Base-by-base conservation (phyloP, 2,888 invertebrate genomes). In the Phymatocera aterrima region DNA sequence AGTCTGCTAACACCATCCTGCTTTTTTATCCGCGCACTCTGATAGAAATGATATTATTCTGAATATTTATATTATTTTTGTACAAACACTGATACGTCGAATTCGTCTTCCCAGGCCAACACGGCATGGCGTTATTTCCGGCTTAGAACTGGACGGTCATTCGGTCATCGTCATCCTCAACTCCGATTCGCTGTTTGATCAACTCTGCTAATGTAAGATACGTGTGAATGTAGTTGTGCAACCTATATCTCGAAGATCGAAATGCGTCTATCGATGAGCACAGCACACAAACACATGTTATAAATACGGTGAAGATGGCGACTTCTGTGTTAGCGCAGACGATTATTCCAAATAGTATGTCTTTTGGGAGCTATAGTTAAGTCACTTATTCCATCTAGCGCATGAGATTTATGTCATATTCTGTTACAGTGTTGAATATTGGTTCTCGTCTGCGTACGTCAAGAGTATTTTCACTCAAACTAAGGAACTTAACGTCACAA, bases 1-100 rank as follows among this genome's bases (percentile, higher is more conserved):
- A 95, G 94, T 99, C 99, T 88, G 99, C 99, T 94, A 99, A 96
- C 91, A 99, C 99, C 99, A 99, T 99, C 91, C 93, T 95, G 90
- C 77, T 48, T 34, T 60, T 77, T 80, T 60, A 72, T 78, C 75
- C 70, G 15, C 21, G 46, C 61, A 61, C 74, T 78, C 34, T 18
- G 34, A 6, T 34, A 31, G 40, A 40, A 54, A 57, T 3, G 18
- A n/a, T 60, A 78, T 40, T 60, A 60, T 46, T 54, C 18, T 68
- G 34, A 54, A 77, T 78, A 65, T 77, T 48, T 37, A 24, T 46
- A 79, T 51, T 61, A 60, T 75, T 75, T 75, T 79, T 48, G 46
- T 46, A 61, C 77, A 79, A 78, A 72, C 79, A 81, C 75, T 75
- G 57, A 81, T 75, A 65, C 77, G 64, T 40, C 77, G 78, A 82